These are phyloP conservation scores for Chaunax sp. DNA, from an alignment of 2,797 vertebrate genomes.

Conservation along the genomic window DNA sequence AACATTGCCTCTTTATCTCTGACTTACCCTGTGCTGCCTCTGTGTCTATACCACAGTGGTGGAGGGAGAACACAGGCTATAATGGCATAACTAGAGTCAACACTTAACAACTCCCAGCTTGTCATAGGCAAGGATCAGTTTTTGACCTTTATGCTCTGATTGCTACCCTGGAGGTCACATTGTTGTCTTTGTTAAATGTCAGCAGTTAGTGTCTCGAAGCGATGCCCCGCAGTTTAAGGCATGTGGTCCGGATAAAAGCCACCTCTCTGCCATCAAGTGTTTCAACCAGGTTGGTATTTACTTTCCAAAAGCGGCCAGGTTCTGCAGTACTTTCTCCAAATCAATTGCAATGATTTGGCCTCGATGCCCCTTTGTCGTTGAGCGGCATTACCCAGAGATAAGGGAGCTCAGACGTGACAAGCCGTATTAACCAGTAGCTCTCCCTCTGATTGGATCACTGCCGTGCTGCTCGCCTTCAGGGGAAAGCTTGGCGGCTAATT, in stretches of 20 bases:
- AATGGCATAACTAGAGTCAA: conserved; percentile 41
- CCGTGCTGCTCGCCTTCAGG: conserved; percentile 57
- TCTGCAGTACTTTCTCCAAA: conserved; percentile 51
- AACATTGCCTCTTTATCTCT: conserved; percentile 34
- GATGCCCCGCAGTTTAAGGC: conserved; percentile 40
- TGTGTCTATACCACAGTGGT: not conserved
- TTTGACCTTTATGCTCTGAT: conserved; percentile 65
- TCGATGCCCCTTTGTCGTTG: conserved; percentile 59
- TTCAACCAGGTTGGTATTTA: conserved; percentile 55
- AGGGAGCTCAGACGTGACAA: conserved; percentile 69
- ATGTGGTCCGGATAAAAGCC: conserved; percentile 52
- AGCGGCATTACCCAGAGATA: conserved; percentile 68
- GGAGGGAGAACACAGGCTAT: conserved; percentile 26
- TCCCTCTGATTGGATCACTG: conserved; percentile 69
- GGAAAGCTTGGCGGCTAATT: conserved; percentile 55
- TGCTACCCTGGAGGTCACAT: conserved; percentile 52
- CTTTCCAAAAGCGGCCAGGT: conserved; percentile 32
- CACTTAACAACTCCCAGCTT: conserved; percentile 41
- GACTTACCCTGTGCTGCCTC: not conserved
- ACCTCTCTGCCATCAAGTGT: conserved; percentile 37
- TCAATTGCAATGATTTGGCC: conserved; percentile 66
- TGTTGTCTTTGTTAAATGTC: conserved; percentile 74
- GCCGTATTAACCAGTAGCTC: conserved; percentile 71
- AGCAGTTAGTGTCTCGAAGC: conserved; percentile 61
- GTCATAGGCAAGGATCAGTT: conserved; percentile 39